Conservation (phyloP, 2,113 vertebrate species). For the Dicentrarchus labrax region DNA sequence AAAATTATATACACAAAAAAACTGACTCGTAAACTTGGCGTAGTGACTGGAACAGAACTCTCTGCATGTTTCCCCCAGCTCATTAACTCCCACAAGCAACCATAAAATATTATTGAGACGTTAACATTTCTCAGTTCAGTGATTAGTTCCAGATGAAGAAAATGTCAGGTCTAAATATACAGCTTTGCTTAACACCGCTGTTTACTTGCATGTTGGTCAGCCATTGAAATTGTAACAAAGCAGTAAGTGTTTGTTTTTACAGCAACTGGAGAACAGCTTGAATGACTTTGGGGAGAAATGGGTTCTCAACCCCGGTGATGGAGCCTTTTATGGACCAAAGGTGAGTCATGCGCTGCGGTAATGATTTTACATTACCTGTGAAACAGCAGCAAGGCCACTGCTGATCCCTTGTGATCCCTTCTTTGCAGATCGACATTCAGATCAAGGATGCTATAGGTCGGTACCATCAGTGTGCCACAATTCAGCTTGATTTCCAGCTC, state of each 20-base stretch:
- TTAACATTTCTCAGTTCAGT: constrained; percentile 61
- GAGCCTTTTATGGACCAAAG: constrained; percentile 99
- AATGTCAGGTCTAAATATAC: constrained; percentile 45
- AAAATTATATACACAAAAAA: constrained; percentile 24
- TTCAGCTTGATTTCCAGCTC: constrained; percentile 97
- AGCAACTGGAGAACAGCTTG: constrained; percentile 99
- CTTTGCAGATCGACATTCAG: constrained; percentile 94
- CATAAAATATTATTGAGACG: constrained; percentile 60
- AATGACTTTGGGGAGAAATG: constrained; percentile 96
- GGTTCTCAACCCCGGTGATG: constrained; percentile 96
- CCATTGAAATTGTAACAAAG: constrained; percentile 14
- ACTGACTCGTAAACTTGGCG: constrained; percentile 29
- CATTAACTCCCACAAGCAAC: constrained; percentile 62
- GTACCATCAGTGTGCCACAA: constrained; percentile 98
- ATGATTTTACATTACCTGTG: neutral
- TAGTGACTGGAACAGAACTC: constrained; percentile 27
- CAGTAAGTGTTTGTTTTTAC: constrained; percentile 53
- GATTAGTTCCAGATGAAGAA: constrained; percentile 62
- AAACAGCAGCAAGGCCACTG: neutral
- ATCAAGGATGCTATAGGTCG: constrained; percentile 98
- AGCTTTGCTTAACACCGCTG: constrained; percentile 30
- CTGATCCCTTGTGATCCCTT: constrained; percentile 2
- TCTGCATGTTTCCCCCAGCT: constrained; percentile 46
- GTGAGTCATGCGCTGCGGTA: constrained; percentile 73
- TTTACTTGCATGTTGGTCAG: constrained; percentile 41